Percentiles rank a stretch among this genome's conserved stretches.
Conservation (phyloP, 2,797 vertebrate genomes). For the Nothura maculosa region DNA sequence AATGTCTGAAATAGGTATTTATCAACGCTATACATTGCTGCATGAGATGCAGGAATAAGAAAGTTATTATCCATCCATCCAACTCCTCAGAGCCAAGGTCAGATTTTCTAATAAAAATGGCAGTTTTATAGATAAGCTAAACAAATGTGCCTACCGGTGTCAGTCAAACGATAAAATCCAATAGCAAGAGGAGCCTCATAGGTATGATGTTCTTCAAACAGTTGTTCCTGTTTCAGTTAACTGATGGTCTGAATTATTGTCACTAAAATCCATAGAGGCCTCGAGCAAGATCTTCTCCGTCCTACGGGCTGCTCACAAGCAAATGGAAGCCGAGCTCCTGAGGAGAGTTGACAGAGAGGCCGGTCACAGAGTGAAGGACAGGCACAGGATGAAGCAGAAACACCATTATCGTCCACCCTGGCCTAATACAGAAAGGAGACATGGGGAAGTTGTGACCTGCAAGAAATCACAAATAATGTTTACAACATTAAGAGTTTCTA, state of each 20-base stretch:
- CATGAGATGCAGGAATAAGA: not conserved
- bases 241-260: not conserved
- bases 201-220: not conserved
- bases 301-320: not conserved
- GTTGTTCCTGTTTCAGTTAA: conserved; percentile 37
- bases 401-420: not conserved
- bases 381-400: not conserved
- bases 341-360: not conserved
- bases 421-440: not conserved
- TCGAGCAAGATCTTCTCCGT: not conserved
- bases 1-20: not conserved
- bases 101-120: conserved; percentile 35
- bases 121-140: conserved; percentile 33
- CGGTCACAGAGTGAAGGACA: not conserved
- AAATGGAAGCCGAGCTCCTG: not conserved
- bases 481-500: not conserved
- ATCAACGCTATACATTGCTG: not conserved
- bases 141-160: conserved; percentile 49
- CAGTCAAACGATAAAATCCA: conserved; percentile 30
- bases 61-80: not conserved
- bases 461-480: not conserved
- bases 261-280: not conserved
- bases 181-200: conserved; percentile 7
- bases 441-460: accelerated
- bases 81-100: not conserved